phyloP scores from a whole-genome alignment of 2,113 vertebrate genomes.

The Prinia subflava region DNA sequence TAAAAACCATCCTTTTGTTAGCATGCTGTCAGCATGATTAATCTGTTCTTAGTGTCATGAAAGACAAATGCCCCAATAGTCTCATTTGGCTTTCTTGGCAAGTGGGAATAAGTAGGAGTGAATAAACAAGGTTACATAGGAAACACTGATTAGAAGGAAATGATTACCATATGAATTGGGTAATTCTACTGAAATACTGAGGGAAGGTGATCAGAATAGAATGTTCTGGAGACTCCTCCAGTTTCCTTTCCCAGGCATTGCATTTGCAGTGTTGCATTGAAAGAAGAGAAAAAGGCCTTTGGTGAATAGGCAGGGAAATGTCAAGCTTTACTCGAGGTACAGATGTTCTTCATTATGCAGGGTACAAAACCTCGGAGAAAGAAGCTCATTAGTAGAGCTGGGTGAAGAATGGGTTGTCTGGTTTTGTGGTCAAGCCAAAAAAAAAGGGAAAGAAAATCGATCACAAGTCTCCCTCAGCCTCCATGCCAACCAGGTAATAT shows the following conservation, averaged over 20 bases:
- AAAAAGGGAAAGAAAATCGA: background rate
- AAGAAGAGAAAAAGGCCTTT: conserved; percentile 4
- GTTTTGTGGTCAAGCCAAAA: background rate
- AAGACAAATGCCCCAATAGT: background rate
- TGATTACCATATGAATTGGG: conserved; percentile 32
- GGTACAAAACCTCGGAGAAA: background rate
- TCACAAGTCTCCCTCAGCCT: background rate
- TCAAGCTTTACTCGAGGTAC: conserved; percentile 8
- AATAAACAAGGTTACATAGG: conserved; percentile 11
- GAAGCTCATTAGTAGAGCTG: conserved; percentile 4
- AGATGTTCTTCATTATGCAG: conserved; percentile 36
- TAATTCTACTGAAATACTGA: conserved; percentile 17
- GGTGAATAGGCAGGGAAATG: conserved; percentile 30
- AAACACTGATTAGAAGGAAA: conserved; percentile 48
- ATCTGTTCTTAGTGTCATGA: background rate
- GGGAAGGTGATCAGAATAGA: conserved; percentile 25
- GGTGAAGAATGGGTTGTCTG: background rate
- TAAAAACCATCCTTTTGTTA: conserved; percentile 9
- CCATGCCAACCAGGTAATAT: background rate
- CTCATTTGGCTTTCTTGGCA: conserved; percentile 16
- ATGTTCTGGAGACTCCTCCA: background rate
- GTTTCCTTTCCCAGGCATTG: background rate
- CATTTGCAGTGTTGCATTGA: background rate
- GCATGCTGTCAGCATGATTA: background rate
- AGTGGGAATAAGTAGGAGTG: background rate